phyloP scores from a whole-genome alignment of 2,113 vertebrate genomes.

The Scatophagus argus region DNA sequence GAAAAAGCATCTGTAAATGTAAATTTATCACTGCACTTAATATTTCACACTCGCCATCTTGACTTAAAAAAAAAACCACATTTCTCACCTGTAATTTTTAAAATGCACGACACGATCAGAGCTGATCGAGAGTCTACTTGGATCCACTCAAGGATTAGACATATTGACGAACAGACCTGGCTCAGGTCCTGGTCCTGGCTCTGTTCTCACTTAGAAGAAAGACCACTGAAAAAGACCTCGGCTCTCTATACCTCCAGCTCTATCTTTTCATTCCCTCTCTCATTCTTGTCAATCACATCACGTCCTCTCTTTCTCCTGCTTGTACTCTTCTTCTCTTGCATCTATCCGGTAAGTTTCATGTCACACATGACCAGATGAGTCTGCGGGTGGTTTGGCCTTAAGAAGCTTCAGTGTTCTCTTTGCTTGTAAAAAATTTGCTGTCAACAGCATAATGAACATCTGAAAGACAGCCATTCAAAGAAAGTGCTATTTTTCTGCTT shows the following conservation, averaged over 20 bases:
- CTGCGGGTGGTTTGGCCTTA: slow-evolving; percentile 24
- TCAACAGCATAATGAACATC: slow-evolving; percentile 35
- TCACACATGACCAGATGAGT: neutral
- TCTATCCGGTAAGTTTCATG: slow-evolving; percentile 3
- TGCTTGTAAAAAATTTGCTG: slow-evolving; percentile 19
- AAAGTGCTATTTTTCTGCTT: neutral
- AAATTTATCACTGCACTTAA: neutral
- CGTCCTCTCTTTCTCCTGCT: neutral
- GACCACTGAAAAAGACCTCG: neutral
- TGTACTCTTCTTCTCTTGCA: neutral
- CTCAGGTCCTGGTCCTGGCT: neutral
- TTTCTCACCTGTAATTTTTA: neutral
- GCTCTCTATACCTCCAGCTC: neutral
- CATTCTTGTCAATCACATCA: neutral
- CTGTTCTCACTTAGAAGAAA: too few relatives aligned
- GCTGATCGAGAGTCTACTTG: too few relatives aligned
- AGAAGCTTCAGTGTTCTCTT: neutral
- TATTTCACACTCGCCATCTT: neutral
- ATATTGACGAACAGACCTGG: neutral
- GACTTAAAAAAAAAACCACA: too few relatives aligned
- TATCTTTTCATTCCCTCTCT: neutral
- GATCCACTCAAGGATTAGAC: neutral
- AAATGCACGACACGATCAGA: neutral
- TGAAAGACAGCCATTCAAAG: slow-evolving; percentile 7
- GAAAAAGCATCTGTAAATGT: neutral